Conservation (phyloP, 2,797 vertebrate species). For the Oreochromis grahami region DNA sequence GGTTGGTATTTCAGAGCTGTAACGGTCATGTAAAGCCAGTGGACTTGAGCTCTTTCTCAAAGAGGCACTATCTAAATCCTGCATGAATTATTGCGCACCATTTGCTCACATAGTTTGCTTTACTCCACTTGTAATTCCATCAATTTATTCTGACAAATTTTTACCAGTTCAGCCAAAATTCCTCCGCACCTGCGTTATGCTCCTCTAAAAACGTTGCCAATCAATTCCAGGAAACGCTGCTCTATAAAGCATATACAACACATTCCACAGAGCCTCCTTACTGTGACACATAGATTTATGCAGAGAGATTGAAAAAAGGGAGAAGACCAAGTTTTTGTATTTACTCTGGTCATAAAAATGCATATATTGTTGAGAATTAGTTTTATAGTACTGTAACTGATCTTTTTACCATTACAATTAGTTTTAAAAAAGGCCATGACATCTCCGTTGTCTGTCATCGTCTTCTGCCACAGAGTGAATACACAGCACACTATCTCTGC, state of each 20-base stretch:
- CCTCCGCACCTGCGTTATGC: background rate
- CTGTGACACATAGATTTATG: background rate
- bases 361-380: background rate
- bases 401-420: background rate
- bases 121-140: background rate
- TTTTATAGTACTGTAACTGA: background rate
- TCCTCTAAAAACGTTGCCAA: slow-evolving; percentile 7
- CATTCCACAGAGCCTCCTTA: slow-evolving; percentile 26
- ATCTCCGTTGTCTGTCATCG: slow-evolving; percentile 8
- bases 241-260: slow-evolving; percentile 20
- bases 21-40: background rate
- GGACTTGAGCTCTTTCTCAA: background rate
- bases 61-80: background rate
- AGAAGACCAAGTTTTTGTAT: background rate
- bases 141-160: background rate
- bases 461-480: background rate
- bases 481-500: slow-evolving; percentile 28
- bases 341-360: background rate
- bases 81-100: background rate
- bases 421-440: slow-evolving; percentile 3
- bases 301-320: background rate
- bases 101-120: background rate
- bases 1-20: background rate
- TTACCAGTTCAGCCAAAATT: background rate
- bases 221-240: slow-evolving; percentile 1